Conservation (phyloP, 1,140 invertebrate species). For the Saccostrea glomerata region DNA sequence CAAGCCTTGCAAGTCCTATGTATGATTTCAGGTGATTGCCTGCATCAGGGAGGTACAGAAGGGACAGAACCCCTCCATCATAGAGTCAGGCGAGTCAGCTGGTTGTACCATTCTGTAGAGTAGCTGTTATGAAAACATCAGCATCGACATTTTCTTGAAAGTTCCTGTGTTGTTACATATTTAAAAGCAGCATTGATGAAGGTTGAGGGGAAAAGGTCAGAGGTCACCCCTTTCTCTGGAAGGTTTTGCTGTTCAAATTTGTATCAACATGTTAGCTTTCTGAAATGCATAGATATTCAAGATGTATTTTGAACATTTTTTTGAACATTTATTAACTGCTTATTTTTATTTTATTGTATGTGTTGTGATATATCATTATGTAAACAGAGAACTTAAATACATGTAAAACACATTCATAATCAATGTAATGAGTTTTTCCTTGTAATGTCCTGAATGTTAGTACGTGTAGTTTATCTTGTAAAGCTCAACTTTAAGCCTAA, state of each 20-base stretch:
- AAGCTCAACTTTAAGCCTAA: no score
- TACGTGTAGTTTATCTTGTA: no score
- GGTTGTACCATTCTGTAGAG: constrained; percentile 58
- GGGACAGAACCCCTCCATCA: constrained; percentile 52
- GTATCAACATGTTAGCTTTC: neutral
- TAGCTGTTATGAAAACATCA: neutral
- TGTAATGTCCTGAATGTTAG: no score
- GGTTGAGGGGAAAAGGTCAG: neutral
- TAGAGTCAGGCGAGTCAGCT: constrained; percentile 52
- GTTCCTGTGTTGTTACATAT: constrained; percentile 1
- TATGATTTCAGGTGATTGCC: constrained; percentile 57
- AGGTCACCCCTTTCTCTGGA: neutral
- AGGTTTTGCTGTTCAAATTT: constrained; percentile 13
- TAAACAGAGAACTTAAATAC: neutral
- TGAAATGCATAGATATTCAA: neutral
- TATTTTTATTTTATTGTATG: neutral
- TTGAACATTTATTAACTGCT: neutral
- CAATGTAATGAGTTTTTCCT: no score
- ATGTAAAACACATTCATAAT: no score
- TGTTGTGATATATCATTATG: neutral
- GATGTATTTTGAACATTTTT: neutral
- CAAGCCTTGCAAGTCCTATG: neutral
- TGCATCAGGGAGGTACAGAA: constrained; percentile 54
- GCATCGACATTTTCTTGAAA: neutral
- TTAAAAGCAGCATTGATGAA: constrained; percentile 16